These are phyloP conservation scores for Euphydryas editha DNA, from an alignment of 2,888 invertebrate genomes.

Conservation along the genomic window DNA sequence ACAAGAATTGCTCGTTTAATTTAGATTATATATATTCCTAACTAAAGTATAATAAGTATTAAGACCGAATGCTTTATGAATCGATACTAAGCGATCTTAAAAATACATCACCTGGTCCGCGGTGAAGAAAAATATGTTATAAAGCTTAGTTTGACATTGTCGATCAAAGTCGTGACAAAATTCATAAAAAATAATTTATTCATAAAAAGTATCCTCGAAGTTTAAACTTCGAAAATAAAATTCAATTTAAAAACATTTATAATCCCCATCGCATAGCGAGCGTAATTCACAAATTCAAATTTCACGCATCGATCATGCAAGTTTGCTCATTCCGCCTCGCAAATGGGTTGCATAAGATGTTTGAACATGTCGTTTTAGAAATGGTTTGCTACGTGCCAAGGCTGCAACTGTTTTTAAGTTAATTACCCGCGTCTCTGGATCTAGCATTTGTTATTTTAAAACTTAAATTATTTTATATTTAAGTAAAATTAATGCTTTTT, in stretches of 20 bases:
- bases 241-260: background rate
- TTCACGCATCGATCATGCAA: conserved; percentile 21
- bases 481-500: background rate
- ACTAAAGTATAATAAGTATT: too few relatives aligned
- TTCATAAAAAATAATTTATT: too few relatives aligned
- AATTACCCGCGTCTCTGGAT: background rate
- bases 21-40: too few relatives aligned
- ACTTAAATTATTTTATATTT: background rate
- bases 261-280: background rate
- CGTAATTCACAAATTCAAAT: conserved; percentile 11
- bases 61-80: too few relatives aligned
- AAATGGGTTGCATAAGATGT: conserved; percentile 32
- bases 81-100: too few relatives aligned
- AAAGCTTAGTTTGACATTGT: too few relatives aligned
- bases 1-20: too few relatives aligned
- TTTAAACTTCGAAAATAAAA: background rate
- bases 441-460: background rate
- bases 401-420: conserved; percentile 16
- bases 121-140: too few relatives aligned
- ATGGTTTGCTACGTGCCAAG: conserved; percentile 26
- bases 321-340: conserved; percentile 31
- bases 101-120: too few relatives aligned
- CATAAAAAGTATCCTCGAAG: background rate
- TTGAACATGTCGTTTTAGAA: conserved; percentile 31
- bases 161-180: too few relatives aligned